phyloP scores from a whole-genome alignment of 2,113 vertebrate species.

The Syrmaticus mikado region DNA sequence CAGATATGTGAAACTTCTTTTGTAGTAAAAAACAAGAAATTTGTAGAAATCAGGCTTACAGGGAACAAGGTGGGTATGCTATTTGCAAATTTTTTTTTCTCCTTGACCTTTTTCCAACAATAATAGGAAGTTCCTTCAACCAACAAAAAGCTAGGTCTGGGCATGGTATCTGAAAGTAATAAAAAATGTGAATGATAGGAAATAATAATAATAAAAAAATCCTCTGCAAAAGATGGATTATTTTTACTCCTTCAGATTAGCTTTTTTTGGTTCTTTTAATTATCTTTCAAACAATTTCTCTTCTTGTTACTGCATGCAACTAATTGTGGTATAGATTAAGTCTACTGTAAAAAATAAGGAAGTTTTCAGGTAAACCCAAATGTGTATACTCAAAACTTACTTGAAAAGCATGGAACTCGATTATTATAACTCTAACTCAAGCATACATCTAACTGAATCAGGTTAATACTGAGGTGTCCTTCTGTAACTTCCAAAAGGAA shows the following conservation, averaged over 20 bases:
- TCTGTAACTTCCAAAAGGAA: neutral
- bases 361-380: neutral
- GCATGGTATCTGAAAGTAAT: neutral
- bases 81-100: neutral
- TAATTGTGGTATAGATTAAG: neutral
- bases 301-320: neutral
- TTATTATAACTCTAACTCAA: neutral
- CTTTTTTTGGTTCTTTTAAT: accelerated
- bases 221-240: neutral
- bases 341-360: neutral
- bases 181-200: neutral
- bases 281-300: neutral
- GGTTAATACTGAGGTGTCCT: neutral
- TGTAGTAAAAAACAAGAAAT: neutral
- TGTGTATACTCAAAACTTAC: neutral
- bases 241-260: neutral
- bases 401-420: neutral
- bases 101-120: neutral
- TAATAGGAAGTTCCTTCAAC: neutral
- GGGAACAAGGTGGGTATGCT: neutral
- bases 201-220: accelerated
- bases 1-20: neutral
- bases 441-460: neutral
- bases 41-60: neutral
- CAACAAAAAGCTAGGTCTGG: neutral